Conservation (phyloP, 2,888 invertebrate species). For the Drosophila planitibia region DNA sequence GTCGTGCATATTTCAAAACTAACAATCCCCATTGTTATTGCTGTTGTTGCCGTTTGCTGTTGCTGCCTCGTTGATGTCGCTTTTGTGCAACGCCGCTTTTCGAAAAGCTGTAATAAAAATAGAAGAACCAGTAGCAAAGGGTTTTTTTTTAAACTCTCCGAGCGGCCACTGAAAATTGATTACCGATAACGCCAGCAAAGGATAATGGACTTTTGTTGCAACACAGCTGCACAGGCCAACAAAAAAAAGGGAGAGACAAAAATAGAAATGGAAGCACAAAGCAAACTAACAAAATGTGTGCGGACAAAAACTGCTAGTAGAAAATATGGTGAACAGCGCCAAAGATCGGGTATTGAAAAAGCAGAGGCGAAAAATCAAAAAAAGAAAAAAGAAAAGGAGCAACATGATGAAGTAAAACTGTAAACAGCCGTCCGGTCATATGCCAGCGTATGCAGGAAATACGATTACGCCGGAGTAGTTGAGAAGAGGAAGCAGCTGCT, state of each 20-base stretch:
- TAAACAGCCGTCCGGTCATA: conserved; percentile 21
- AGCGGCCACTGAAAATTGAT: conserved; percentile 72
- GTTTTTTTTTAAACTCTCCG: conserved; percentile 23
- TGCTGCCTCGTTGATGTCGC: conserved; percentile 46
- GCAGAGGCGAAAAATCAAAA: conserved; percentile 24
- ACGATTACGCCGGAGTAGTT: conserved; percentile 48
- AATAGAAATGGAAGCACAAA: conserved; percentile 21
- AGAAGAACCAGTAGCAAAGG: conserved; percentile 10
- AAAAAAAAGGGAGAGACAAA: conserved; percentile 1
- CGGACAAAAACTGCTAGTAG: conserved; percentile 1
- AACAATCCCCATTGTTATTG: conserved; percentile 59
- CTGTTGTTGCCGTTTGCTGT: conserved; percentile 39
- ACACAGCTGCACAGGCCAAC: conserved; percentile 38
- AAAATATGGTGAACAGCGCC: conserved; percentile 47
- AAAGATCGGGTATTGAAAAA: conserved; percentile 57
- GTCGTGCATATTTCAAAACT: conserved; percentile 78
- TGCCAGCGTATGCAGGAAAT: conserved; percentile 43
- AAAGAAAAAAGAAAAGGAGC: conserved; percentile 16
- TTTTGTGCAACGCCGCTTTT: conserved; percentile 50
- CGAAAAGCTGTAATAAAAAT: conserved; percentile 54
- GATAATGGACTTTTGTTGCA: conserved; percentile 78
- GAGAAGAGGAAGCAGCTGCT: conserved; percentile 9
- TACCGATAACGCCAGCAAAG: conserved; percentile 77
- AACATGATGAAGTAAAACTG: conserved; percentile 23
- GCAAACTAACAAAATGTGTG: conserved; percentile 8